Evolutionary conservation across 2,888 invertebrate species (phyloP).

Genomic region (Aphrophora alni): DNA sequence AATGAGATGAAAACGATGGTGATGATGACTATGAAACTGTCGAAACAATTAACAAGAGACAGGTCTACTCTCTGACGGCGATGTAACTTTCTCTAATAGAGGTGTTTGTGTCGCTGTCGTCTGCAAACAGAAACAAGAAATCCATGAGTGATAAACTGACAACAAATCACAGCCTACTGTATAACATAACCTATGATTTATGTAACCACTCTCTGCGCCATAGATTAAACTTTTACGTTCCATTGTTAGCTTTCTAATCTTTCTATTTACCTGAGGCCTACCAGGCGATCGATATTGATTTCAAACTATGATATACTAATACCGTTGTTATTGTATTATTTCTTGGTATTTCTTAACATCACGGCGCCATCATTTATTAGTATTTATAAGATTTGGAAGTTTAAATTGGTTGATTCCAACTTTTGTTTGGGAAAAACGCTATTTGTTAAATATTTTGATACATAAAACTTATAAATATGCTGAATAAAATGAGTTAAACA

Average conservation of each 20-base stretch:
- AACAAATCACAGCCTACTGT: background rate
- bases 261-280: background rate
- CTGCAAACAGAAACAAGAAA: background rate
- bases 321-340: too few relatives aligned
- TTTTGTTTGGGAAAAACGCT: too few relatives aligned
- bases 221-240: background rate
- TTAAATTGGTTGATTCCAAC: too few relatives aligned
- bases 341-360: too few relatives aligned
- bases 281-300: background rate
- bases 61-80: constrained; percentile 66
- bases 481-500: too few relatives aligned
- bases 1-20: background rate
- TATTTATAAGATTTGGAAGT: too few relatives aligned
- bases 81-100: constrained; percentile 62
- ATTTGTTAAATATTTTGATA: too few relatives aligned
- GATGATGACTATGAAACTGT: background rate
- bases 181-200: constrained; percentile 3
- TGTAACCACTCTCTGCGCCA: background rate
- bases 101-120: constrained; percentile 60
- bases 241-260: background rate
- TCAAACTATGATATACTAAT: background rate
- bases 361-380: too few relatives aligned
- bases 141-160: background rate
- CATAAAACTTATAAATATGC: too few relatives aligned
- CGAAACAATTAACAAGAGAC: constrained; percentile 49